phyloP scores from a whole-genome alignment of 2,888 invertebrate species.

The Cosmopolites sordidus region DNA sequence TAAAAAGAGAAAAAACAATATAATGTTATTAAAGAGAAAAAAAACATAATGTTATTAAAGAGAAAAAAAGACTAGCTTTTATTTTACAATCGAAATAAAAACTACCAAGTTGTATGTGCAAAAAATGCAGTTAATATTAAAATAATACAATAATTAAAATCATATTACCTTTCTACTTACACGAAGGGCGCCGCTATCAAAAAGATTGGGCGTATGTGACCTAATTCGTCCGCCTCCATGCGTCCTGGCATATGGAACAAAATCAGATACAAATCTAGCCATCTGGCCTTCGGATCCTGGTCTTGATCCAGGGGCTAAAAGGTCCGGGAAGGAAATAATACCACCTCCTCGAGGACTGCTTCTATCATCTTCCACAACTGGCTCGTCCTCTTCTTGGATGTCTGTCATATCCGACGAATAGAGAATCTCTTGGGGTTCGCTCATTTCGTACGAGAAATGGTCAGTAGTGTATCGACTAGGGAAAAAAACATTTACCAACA shows the following conservation, averaged over 20 bases:
- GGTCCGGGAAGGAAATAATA: constrained; percentile 46
- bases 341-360: constrained; percentile 30
- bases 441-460: constrained; percentile 37
- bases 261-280: constrained; percentile 39
- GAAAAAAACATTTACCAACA: background rate
- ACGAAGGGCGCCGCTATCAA: constrained; percentile 41
- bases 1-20: too few relatives aligned
- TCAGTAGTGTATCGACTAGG: constrained; percentile 24
- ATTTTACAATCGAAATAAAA: too few relatives aligned
- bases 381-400: constrained; percentile 16
- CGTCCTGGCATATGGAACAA: constrained; percentile 34
- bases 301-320: constrained; percentile 44
- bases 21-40: too few relatives aligned
- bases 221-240: constrained; percentile 37
- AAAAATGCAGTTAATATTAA: too few relatives aligned
- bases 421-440: constrained; percentile 28
- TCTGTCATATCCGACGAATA: constrained; percentile 32
- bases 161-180: constrained; percentile 31
- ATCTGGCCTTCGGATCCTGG: constrained; percentile 32
- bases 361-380: constrained; percentile 7
- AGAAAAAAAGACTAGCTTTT: too few relatives aligned
- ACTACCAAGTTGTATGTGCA: too few relatives aligned
- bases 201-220: constrained; percentile 36
- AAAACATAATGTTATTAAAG: too few relatives aligned
- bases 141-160: too few relatives aligned